Evolutionary conservation across 2,797 vertebrate genomes (phyloP).

Genomic region (Tragelaphus oryx): DNA sequence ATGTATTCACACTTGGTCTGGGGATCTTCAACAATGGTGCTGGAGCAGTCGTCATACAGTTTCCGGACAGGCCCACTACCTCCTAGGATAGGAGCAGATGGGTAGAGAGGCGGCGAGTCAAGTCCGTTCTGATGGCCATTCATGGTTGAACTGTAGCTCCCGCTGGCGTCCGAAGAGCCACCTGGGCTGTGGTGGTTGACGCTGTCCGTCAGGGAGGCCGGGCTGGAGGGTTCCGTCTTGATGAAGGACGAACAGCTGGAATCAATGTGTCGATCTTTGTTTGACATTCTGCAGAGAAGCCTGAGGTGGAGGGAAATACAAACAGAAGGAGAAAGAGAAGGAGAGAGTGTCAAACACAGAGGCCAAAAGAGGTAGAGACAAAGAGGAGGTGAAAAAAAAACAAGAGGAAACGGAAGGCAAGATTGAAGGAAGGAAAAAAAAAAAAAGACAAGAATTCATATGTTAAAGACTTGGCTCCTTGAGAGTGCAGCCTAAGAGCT

Average conservation of each 20-base stretch:
- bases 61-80: slow-evolving; percentile 92
- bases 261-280: slow-evolving; percentile 99
- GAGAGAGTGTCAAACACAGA: slow-evolving; percentile 23
- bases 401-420: neutral
- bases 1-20: slow-evolving; percentile 99
- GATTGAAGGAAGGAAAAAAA: neutral
- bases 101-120: slow-evolving; percentile 97
- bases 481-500: slow-evolving; percentile 75
- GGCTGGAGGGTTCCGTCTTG: slow-evolving; percentile 99
- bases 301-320: slow-evolving; percentile 78
- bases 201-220: slow-evolving; percentile 99
- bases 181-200: slow-evolving; percentile 99
- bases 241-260: slow-evolving; percentile 99
- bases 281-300: slow-evolving; percentile 99
- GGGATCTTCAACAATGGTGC: slow-evolving; percentile 96
- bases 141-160: slow-evolving; percentile 99
- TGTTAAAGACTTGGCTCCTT: slow-evolving; percentile 78
- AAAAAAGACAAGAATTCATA: slow-evolving; percentile 64
- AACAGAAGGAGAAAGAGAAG: slow-evolving; percentile 62
- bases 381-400: neutral
- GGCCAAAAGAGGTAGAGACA: neutral
- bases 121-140: slow-evolving; percentile 99
- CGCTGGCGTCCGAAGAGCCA: slow-evolving; percentile 98
- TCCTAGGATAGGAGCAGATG: slow-evolving; percentile 90
- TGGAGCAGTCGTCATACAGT: slow-evolving; percentile 98